Evolutionary conservation across 1,140 invertebrate genomes (phyloP).

Genomic region (Drosophila setifemur): DNA sequence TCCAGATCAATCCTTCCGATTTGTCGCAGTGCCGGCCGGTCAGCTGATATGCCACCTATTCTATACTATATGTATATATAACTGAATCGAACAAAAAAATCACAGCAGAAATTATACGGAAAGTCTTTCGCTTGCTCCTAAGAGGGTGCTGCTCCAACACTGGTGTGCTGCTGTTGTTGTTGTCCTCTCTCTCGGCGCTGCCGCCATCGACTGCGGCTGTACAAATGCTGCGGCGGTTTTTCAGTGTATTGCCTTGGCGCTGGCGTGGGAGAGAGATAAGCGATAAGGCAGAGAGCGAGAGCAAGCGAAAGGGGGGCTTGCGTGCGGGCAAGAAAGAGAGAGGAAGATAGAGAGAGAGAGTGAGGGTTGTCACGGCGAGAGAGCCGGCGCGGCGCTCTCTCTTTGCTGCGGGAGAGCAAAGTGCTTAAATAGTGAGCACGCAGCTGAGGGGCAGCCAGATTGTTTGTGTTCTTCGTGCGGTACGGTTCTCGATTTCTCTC

Average conservation of each 20-base stretch:
- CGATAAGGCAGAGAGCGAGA: constrained; percentile 15
- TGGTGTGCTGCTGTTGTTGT: constrained; percentile 62
- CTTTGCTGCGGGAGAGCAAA: too few relatives aligned
- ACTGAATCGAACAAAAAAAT: constrained; percentile 47
- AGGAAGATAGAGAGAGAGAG: constrained; percentile 34
- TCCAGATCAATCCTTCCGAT: constrained; percentile 13
- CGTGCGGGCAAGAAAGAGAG: too few relatives aligned
- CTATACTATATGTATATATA: constrained; percentile 33
- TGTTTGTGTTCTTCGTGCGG: constrained; percentile 79
- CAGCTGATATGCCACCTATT: constrained; percentile 27
- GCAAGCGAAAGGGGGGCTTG: too few relatives aligned
- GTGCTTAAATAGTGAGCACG: constrained; percentile 69
- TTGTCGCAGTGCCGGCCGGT: constrained; percentile 26
- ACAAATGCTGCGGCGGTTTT: constrained; percentile 65
- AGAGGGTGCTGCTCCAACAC: constrained; percentile 24
- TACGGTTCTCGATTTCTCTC: constrained; percentile 67
- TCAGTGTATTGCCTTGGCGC: constrained; percentile 58
- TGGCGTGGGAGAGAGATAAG: constrained; percentile 53
- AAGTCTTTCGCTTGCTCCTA: constrained; percentile 41
- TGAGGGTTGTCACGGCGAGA: constrained; percentile 10
- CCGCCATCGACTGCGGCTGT: constrained; percentile 66
- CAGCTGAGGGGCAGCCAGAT: constrained; percentile 57
- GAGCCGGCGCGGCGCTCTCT: neutral
- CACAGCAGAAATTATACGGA: constrained; percentile 60
- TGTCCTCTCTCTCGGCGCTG: constrained; percentile 70